Base-by-base conservation (phyloP, 2,888 invertebrate species). In the Lasioglossum malachurum region DNA sequence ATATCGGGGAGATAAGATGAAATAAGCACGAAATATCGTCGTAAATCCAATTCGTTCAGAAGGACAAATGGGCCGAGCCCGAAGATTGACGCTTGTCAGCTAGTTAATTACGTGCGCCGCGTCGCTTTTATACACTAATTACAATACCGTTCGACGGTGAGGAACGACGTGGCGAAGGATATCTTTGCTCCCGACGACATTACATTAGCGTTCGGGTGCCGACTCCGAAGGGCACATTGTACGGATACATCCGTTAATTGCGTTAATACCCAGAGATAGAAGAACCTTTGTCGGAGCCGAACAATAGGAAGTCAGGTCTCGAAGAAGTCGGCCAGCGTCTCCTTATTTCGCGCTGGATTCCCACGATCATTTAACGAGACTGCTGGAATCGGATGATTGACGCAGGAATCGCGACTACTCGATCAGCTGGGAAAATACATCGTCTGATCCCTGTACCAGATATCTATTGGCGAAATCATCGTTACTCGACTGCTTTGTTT, bases 171-270 rank as follows among this genome's bases (percentile, higher is more conserved):
- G 31, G 31, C 64, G n/a, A 19, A 71, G 60, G 31, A 75, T 79
- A 69, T 83, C 83, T 74, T 78, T 38, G 57, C 60, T 75, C 31
- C 74, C 80, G 46, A 72, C 72, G 77, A 46, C 81, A 77, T 80
- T 87, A 60, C 82, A 80, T 83, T 82, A 79, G 35, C 88, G 83
- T 80, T 82, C 78, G 75, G 76, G 57, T 27, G 60, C 72, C 80
- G 74, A 23, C 75, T 80, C 57, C 81, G 80, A 86, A 80, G 81
- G 80, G 75, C 84, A 80, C 78, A 73, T 86, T 82, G 73, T 78
- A 87, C 60, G 77, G 80, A 83, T 80, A 81, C 87, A 81, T 82
- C 88, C 76, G 89, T 87, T 90, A 90, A 90, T 90, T 88, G 89
- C 88, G 86, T 84, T 90, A 90, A 90, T 90, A 84, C 83, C 76